A percentile compares a stretch with the other conserved stretches of the same genome.
Conservation (phyloP, 2,113 vertebrate genomes). For the Burhinus oedicnemus region DNA sequence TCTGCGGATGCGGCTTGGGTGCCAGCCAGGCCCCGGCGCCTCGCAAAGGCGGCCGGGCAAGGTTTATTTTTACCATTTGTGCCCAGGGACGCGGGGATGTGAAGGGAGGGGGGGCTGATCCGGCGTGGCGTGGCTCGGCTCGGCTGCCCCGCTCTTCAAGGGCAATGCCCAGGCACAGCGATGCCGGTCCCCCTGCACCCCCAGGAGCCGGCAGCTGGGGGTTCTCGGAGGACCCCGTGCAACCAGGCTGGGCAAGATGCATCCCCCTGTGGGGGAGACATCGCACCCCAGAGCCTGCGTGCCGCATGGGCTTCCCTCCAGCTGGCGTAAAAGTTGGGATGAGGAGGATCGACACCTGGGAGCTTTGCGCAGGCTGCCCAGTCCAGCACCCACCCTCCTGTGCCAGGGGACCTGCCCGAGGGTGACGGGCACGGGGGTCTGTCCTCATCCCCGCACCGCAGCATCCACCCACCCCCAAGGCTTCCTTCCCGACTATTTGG, state of each 20-base stretch:
- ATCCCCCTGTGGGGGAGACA: rapidly evolving
- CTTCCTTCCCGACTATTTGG: neutral
- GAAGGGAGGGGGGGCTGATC: neutral
- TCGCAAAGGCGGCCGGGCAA: neutral
- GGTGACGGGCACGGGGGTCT: rapidly evolving
- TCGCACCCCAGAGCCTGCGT: neutral
- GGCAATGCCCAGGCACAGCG: neutral
- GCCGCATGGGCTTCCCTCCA: neutral
- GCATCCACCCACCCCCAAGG: neutral
- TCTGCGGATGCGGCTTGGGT: neutral
- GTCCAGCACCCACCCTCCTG: neutral
- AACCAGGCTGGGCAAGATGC: neutral
- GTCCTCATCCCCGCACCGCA: rapidly evolving
- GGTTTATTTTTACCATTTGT: constrained; percentile 12
- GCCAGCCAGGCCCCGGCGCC: neutral
- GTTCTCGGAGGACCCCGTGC: neutral
- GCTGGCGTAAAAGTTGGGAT: neutral
- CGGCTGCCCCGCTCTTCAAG: neutral
- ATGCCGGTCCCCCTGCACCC: rapidly evolving
- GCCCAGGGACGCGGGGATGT: neutral
- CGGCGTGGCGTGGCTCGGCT: neutral
- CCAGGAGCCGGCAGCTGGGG: rapidly evolving
- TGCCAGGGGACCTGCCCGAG: neutral
- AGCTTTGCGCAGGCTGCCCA: neutral
- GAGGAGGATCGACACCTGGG: neutral